phyloP scores from a whole-genome alignment of 2,113 vertebrate species.

The Cariama cristata region DNA sequence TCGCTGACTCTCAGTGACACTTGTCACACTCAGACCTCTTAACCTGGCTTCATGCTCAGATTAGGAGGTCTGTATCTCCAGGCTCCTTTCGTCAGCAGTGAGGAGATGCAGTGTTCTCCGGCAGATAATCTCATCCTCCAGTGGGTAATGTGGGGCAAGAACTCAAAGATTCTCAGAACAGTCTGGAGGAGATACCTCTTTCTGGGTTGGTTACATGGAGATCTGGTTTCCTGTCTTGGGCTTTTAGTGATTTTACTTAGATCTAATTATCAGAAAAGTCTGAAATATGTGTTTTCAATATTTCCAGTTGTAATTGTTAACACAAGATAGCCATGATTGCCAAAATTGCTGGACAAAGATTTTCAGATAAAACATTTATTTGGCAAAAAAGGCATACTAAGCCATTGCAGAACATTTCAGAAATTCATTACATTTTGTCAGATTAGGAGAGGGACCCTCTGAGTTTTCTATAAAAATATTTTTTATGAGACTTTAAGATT shows the following conservation, averaged over 20 bases:
- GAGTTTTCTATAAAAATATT: background rate
- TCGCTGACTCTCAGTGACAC: background rate
- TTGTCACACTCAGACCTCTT: background rate
- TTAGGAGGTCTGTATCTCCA: background rate
- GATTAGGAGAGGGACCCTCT: accelerated
- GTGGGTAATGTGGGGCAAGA: background rate
- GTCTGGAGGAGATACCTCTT: background rate
- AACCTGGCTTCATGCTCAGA: accelerated
- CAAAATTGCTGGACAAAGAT: background rate
- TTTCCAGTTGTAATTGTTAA: background rate
- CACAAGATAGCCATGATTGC: background rate
- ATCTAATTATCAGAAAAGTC: background rate
- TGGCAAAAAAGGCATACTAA: background rate
- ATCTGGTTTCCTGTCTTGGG: background rate
- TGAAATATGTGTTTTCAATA: background rate
- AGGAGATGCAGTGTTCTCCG: background rate
- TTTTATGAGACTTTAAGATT: background rate
- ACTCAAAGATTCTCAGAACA: no score
- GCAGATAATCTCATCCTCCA: background rate
- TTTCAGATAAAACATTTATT: background rate
- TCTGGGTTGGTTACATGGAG: background rate
- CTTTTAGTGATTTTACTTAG: background rate
- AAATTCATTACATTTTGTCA: background rate
- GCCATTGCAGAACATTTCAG: background rate
- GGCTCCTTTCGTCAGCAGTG: accelerated